Evolutionary conservation across 2,797 vertebrate genomes (phyloP).

Genomic region (Premnoplex brunnescens): DNA sequence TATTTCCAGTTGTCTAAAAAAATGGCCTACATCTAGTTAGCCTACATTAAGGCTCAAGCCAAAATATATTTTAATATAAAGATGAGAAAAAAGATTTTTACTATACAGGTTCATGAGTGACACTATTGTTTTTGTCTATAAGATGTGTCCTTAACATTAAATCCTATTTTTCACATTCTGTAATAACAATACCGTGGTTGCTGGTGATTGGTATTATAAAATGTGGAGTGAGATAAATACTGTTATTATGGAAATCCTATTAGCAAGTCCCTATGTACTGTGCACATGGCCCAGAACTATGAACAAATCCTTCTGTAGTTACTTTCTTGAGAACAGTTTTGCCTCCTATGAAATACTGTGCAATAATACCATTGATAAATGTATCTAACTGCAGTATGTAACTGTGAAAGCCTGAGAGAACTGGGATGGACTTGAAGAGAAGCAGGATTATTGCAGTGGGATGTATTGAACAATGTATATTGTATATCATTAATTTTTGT

Average conservation of each 20-base stretch:
- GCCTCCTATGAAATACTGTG: conserved; percentile 63
- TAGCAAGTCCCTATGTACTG: conserved; percentile 52
- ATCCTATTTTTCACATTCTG: conserved; percentile 60
- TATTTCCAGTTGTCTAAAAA: not conserved
- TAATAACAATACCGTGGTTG: conserved; percentile 43
- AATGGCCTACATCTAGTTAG: not conserved
- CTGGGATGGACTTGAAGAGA: conserved; percentile 46
- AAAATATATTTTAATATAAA: not conserved
- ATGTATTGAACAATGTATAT: not conserved
- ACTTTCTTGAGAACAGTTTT: conserved; percentile 67
- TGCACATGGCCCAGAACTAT: conserved; percentile 60
- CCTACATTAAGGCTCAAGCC: not conserved
- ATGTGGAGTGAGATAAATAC: conserved; percentile 67
- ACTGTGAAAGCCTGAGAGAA: conserved; percentile 54
- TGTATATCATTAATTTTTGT: not conserved
- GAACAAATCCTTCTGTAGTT: conserved; percentile 61
- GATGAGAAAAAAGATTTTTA: not conserved
- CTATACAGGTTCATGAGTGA: not conserved
- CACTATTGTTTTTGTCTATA: not conserved
- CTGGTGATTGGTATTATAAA: conserved; percentile 63
- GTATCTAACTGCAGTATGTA: conserved; percentile 65
- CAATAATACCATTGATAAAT: conserved; percentile 70
- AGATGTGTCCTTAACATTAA: conserved; percentile 34
- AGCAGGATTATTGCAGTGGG: conserved; percentile 55
- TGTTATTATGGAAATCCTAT: conserved; percentile 77